phyloP scores from a whole-genome alignment of 2,113 vertebrate genomes.

The Lathamus discolor region DNA sequence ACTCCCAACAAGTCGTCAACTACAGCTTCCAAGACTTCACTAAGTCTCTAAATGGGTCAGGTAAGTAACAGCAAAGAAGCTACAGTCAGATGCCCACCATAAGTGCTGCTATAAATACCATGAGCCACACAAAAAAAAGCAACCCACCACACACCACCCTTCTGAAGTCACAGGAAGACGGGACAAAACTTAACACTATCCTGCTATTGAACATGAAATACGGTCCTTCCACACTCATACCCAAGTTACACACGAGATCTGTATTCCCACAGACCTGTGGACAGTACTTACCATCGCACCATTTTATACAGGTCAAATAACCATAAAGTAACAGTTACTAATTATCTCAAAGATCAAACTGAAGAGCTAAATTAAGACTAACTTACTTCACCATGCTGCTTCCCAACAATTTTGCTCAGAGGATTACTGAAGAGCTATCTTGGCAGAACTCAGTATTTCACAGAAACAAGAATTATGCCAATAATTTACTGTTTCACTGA shows the following conservation, averaged over 20 bases:
- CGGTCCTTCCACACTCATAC: background rate
- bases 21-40: background rate
- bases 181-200: background rate
- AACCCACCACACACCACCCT: background rate
- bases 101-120: background rate
- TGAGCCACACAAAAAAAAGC: background rate
- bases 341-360: background rate
- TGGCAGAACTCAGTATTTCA: background rate
- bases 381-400: background rate
- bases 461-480: background rate
- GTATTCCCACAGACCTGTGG: background rate
- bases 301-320: background rate
- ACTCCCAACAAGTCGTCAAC: background rate
- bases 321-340: background rate
- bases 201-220: background rate
- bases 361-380: background rate
- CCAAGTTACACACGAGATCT: background rate
- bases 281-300: slow-evolving; percentile 32
- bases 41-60: background rate
- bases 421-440: background rate
- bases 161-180: background rate
- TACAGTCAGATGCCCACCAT: background rate
- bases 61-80: background rate
- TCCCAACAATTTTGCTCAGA: background rate
- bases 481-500: slow-evolving; percentile 9